phyloP scores from a whole-genome alignment of 2,113 vertebrate species.

The Rissa tridactyla region DNA sequence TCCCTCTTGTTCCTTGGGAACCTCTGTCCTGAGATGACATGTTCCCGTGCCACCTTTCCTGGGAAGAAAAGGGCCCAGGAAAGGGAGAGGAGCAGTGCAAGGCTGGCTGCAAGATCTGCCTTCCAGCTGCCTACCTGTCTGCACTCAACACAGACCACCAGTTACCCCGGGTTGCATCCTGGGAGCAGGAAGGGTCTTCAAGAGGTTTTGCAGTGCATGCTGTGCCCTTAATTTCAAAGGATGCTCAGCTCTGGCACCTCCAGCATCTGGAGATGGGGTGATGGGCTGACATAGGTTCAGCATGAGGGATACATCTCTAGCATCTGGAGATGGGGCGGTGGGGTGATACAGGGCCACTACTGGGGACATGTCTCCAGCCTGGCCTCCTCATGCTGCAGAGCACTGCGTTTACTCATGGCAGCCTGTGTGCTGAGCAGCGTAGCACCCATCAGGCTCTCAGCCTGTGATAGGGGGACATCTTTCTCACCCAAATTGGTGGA shows the following conservation, averaged over 20 bases:
- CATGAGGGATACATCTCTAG: background rate
- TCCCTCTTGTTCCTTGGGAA: background rate
- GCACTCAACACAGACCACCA: background rate
- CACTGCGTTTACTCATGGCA: background rate
- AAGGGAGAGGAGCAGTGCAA: background rate
- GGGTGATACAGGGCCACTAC: background rate
- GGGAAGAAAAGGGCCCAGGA: background rate
- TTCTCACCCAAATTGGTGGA: background rate
- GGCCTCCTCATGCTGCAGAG: background rate
- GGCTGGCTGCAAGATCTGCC: background rate
- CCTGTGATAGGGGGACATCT: background rate
- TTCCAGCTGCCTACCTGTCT: background rate
- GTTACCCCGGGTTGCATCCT: background rate
- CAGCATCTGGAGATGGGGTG: background rate
- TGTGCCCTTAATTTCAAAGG: background rate
- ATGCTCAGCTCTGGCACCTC: background rate
- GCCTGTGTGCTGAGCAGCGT: background rate
- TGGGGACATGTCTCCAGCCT: accelerated
- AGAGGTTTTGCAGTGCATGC: background rate
- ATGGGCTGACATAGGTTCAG: background rate
- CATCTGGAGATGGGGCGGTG: background rate
- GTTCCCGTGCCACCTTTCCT: background rate
- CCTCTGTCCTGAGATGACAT: background rate
- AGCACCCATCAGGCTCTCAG: background rate
- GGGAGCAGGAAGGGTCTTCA: background rate